Conservation (phyloP, 2,113 vertebrate species). For the Atlantisia rogersi region DNA sequence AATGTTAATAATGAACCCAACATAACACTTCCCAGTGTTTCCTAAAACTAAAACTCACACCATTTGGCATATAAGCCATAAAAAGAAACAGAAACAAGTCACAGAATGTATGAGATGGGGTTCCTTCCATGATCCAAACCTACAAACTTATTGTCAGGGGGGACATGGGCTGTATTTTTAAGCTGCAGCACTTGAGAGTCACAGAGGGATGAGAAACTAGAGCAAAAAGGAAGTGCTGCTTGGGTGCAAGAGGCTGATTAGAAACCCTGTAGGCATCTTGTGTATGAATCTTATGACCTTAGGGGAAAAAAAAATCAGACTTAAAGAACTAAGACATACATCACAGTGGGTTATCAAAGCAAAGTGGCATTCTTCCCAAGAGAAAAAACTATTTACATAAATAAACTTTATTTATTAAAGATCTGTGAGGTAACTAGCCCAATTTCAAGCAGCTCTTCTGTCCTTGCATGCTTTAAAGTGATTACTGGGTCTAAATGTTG, state of each 20-base stretch:
- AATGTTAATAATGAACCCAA: background rate
- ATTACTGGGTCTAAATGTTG: background rate
- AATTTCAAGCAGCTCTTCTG: background rate
- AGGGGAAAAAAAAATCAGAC: background rate
- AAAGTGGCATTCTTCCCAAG: too few species aligned
- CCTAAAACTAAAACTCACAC: background rate
- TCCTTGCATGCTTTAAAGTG: background rate
- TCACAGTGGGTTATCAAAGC: too few species aligned
- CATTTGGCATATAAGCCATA: fast-evolving
- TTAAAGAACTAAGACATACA: background rate
- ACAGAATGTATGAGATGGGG: background rate
- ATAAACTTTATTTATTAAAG: background rate
- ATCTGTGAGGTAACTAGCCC: background rate
- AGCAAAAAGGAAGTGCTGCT: background rate
- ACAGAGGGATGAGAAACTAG: background rate
- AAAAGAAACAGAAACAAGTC: background rate
- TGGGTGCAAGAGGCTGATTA: background rate
- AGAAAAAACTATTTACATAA: too few species aligned
- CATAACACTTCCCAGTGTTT: background rate
- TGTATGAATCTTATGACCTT: background rate
- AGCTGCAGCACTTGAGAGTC: background rate
- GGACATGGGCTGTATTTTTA: background rate
- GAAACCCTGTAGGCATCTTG: background rate
- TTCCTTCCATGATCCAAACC: background rate
- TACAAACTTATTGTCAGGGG: background rate